Conservation (phyloP, 2,797 vertebrate species). For the Erethizon dorsatum region DNA sequence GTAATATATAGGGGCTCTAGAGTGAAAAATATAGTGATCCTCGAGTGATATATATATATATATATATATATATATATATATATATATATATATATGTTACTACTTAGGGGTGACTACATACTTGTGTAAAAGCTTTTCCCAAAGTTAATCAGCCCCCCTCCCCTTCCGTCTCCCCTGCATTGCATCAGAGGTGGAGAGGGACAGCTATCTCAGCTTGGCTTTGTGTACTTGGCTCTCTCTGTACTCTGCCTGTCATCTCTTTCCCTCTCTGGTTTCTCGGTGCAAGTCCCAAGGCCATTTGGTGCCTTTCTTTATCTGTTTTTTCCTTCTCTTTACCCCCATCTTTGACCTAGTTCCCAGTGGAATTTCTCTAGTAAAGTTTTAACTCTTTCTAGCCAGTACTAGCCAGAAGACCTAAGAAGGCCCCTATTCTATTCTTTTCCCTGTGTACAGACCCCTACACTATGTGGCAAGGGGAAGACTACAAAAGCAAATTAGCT, state of each 20-base stretch:
- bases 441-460: background rate
- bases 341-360: background rate
- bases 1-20: background rate
- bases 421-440: background rate
- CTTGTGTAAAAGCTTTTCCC: background rate
- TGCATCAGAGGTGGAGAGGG: background rate
- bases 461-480: background rate
- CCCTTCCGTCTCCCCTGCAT: background rate
- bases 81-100: background rate
- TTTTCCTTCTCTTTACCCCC: background rate
- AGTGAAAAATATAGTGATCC: background rate
- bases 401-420: background rate
- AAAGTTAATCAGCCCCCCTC: background rate
- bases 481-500: conserved; percentile 13
- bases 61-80: too few relatives aligned
- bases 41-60: background rate
- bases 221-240: background rate
- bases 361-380: background rate
- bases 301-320: background rate
- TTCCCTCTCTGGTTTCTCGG: background rate
- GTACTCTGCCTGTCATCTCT: background rate
- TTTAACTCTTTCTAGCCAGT: background rate
- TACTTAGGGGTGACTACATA: background rate
- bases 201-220: background rate
- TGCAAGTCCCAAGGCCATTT: background rate